A percentile compares a stretch with the other conserved stretches of the same genome.
Evolutionary conservation across 2,888 invertebrate genomes (phyloP).

Genomic region (Tachystola acroxantha): DNA sequence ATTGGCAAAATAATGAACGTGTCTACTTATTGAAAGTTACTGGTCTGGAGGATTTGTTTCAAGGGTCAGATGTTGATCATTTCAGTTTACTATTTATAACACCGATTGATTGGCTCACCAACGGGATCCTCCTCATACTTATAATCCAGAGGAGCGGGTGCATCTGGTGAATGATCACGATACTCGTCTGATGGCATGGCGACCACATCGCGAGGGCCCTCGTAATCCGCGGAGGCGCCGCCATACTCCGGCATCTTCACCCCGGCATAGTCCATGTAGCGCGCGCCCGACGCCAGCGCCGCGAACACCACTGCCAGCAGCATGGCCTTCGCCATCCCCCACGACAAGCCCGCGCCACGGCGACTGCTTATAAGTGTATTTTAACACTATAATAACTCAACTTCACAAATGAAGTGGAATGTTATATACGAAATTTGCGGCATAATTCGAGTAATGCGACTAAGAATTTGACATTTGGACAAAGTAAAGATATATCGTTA

Average conservation of each 20-base stretch:
- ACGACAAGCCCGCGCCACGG: conserved; percentile 14
- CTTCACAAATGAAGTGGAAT: conserved; percentile 16
- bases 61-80: too few relatives aligned
- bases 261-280: conserved; percentile 48
- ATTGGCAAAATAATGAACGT: too few relatives aligned
- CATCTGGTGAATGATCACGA: conserved; percentile 42
- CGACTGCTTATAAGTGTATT: not conserved
- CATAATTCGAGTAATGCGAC: conserved; percentile 49
- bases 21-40: too few relatives aligned
- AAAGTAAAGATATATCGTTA: conserved; percentile 16
- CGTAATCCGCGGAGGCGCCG: conserved; percentile 33
- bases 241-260: conserved; percentile 55
- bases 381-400: conserved; percentile 14
- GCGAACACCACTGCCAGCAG: conserved; percentile 31
- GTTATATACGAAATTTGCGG: conserved; percentile 30
- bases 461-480: conserved; percentile 55
- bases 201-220: conserved; percentile 21
- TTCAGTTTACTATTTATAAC: too few relatives aligned
- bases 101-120: conserved; percentile 19
- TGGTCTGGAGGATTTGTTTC: too few relatives aligned
- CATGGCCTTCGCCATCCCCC: conserved; percentile 20
- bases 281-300: conserved; percentile 26
- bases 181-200: conserved; percentile 34
- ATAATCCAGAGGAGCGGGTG: conserved; percentile 48
- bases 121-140: conserved; percentile 45